Base-by-base conservation (phyloP, 2,888 invertebrate species). In the Hydrotaea diabolus region DNA sequence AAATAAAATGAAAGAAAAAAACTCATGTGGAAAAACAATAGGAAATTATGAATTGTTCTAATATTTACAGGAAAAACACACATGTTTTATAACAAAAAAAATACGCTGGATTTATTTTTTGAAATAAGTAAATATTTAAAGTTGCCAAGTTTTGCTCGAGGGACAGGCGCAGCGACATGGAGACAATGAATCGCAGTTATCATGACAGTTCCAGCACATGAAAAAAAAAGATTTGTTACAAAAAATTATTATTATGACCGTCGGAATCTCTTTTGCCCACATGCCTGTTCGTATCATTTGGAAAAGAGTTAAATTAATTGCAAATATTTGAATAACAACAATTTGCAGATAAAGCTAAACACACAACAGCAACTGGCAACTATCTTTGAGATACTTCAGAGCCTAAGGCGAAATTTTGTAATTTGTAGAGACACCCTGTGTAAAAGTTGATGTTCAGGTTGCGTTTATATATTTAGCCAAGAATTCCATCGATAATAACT, bases 91-190 rank as follows among this genome's bases (percentile, higher is more conserved):
- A 23, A 66, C 23, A 21, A 69, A 73, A 72, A 74, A n/a, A n/a
- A n/a, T n/a, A n/a, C n/a, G n/a, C n/a, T n/a, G n/a, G n/a, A n/a
- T n/a, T n/a, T n/a, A n/a, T n/a, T n/a, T n/a, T n/a, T n/a, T n/a
- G n/a, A n/a, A n/a, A n/a, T n/a, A n/a, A 17, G 49, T 55, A 59
- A 78, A 78, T 59, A 62, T 71, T 62, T 71, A 23, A 1, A n/a
- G 19, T 71, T 69, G 21, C 11, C 0, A 21, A 9, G 11, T 7
- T 9, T 55, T 19, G 4, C 21, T 19, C 11, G 21, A 21, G 2
- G 31, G 31, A 7, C 31, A 7, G 31, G 2, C 7, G 31, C 7
- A 4, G 31, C 7, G 31, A 2, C 31, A 31, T n/a, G n/a, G 46
- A 49, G 23, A 71, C 71, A 71, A n/a, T 13, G 39, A 39, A 39